A percentile compares a stretch with the other conserved stretches of the same genome.
Evolutionary conservation across 2,797 vertebrate genomes (phyloP).

Genomic region (Gallinago nigripennis): DNA sequence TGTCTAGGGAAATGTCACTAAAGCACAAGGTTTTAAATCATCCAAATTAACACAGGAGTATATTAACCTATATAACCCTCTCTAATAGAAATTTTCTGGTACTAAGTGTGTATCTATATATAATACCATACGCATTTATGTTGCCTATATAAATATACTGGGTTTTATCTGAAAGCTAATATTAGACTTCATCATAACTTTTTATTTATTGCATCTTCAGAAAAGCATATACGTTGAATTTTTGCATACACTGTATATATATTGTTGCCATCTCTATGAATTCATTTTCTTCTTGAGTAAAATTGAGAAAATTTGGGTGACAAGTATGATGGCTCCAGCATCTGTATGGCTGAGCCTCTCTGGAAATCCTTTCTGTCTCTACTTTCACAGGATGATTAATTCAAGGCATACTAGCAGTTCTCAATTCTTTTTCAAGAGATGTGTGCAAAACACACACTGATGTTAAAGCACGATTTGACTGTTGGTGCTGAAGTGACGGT

Average conservation of each 20-base stretch:
- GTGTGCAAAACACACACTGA: neutral
- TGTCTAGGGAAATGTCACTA: neutral
- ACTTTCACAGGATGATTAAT: neutral
- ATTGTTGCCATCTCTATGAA: neutral
- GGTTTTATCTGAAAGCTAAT: neutral
- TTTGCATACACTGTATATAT: neutral
- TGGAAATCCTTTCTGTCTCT: neutral
- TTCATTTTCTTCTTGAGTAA: neutral
- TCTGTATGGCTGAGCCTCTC: neutral
- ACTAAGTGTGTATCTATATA: neutral
- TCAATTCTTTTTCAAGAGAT: neutral
- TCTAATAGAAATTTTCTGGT: neutral
- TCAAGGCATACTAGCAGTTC: neutral
- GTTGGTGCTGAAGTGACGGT: neutral
- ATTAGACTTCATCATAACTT: neutral
- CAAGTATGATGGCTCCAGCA: neutral
- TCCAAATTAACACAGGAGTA: neutral
- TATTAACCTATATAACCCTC: neutral
- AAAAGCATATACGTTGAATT: neutral
- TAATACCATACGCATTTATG: neutral
- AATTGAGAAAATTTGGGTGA: neutral
- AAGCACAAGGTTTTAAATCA: neutral
- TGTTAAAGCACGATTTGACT: neutral
- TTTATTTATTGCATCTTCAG: neutral
- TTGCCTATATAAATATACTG: neutral